Conservation (phyloP, 2,797 vertebrate species). For the Helostoma temminkii region DNA sequence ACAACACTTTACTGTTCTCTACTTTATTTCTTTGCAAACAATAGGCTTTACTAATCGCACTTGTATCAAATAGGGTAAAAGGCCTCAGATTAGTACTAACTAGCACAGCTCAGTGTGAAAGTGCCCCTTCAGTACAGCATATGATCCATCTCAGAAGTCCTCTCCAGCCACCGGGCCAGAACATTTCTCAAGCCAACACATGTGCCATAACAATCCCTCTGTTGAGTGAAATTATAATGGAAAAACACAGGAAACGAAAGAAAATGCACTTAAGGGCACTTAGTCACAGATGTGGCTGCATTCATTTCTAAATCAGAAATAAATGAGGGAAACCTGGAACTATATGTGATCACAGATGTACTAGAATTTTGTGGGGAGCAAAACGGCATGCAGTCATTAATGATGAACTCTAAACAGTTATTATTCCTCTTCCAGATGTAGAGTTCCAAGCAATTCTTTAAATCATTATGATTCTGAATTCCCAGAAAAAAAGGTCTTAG, state of each 20-base stretch:
- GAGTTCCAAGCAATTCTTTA: slow-evolving; percentile 48
- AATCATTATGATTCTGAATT: slow-evolving; percentile 54
- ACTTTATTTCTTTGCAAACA: slow-evolving; percentile 1
- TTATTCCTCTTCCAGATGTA: slow-evolving; percentile 39
- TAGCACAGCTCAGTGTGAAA: background rate
- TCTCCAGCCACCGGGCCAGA: slow-evolving; percentile 34
- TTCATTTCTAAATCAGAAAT: slow-evolving; percentile 54
- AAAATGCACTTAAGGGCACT: slow-evolving; percentile 64
- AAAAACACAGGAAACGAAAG: slow-evolving; percentile 39
- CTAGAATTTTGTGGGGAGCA: slow-evolving; percentile 24
- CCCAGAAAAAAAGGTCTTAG: slow-evolving; percentile 45
- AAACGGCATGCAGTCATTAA: slow-evolving; percentile 44
- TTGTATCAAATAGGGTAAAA: background rate
- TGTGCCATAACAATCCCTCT: slow-evolving; percentile 36
- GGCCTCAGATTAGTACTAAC: background rate
- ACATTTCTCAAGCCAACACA: slow-evolving; percentile 41
- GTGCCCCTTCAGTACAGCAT: slow-evolving; percentile 8
- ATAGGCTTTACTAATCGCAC: slow-evolving; percentile 4
- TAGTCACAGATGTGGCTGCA: slow-evolving; percentile 53
- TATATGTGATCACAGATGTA: slow-evolving; percentile 7
- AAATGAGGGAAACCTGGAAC: slow-evolving; percentile 41
- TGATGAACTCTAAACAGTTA: slow-evolving; percentile 34
- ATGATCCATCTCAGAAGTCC: slow-evolving; percentile 16
- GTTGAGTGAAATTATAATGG: slow-evolving; percentile 54
- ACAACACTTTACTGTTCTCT: background rate